Percentiles rank a stretch among this genome's conserved stretches.
Evolutionary conservation across 2,888 invertebrate genomes (phyloP).

Genomic region (Pollenia angustigena): DNA sequence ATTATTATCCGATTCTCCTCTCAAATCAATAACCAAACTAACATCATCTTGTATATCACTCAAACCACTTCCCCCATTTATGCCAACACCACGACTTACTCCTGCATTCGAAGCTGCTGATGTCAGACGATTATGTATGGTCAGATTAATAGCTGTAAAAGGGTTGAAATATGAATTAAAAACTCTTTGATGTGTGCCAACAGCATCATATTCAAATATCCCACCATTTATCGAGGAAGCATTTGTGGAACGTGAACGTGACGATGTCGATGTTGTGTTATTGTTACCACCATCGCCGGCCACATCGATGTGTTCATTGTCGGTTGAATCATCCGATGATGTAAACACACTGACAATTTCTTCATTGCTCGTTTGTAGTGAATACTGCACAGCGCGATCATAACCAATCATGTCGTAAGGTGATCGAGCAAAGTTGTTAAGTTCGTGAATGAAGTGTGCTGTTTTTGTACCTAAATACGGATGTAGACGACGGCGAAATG

Average conservation of each 20-base stretch:
- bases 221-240: slow-evolving; percentile 65
- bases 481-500: slow-evolving; percentile 89
- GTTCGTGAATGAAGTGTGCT: slow-evolving; percentile 95
- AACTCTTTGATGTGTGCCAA: slow-evolving; percentile 66
- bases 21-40: slow-evolving; percentile 77
- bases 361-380: slow-evolving; percentile 83
- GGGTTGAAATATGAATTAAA: slow-evolving; percentile 70
- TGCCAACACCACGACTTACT: slow-evolving; percentile 65
- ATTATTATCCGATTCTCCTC: slow-evolving; percentile 77
- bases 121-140: slow-evolving; percentile 80
- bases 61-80: slow-evolving; percentile 44
- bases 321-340: slow-evolving; percentile 79
- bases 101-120: slow-evolving; percentile 42
- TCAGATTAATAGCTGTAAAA: slow-evolving; percentile 81
- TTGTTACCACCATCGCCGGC: slow-evolving; percentile 55
- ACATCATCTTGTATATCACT: slow-evolving; percentile 51
- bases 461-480: slow-evolving; percentile 90
- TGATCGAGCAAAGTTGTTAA: slow-evolving; percentile 93
- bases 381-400: slow-evolving; percentile 89
- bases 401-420: slow-evolving; percentile 94
- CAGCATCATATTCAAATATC: slow-evolving; percentile 71
- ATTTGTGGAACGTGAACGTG: slow-evolving; percentile 59
- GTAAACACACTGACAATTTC: slow-evolving; percentile 81
- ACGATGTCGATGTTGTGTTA: slow-evolving; percentile 43
- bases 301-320: slow-evolving; percentile 74